Base-by-base conservation (phyloP, 2,888 invertebrate genomes). In the Pasiphila rectangulata region DNA sequence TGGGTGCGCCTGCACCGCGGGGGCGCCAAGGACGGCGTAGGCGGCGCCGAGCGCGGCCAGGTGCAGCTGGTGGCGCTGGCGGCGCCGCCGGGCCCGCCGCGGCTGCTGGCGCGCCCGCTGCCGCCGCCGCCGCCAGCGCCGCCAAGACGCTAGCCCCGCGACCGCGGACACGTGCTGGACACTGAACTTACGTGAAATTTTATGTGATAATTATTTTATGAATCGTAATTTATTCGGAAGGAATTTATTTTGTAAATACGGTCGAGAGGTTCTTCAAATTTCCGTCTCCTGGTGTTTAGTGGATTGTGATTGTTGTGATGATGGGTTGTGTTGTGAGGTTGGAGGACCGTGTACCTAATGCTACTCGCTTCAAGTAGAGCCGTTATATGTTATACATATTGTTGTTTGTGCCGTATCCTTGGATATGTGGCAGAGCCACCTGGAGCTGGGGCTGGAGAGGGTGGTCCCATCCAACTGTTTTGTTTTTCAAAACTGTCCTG, bases 1-100 rank as follows among this genome's bases (percentile, higher is more conserved):
- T 92, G 92, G 86, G 87, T 92, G 76, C 90, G 91, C 59, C 90
- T 91, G 82, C 91, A 91, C 77, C 90, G 91, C 71, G 90, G 90
- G 69, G 77, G 72, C 69, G 89, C 88, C 65, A 83, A 83, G 75
- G 78, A 79, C 66, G 74, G 45, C 32, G 41, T 34, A 15, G 38
- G 32, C 13, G 34, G 47, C 27, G 39, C 78, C 42, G 82, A 78
- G 78, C 77, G 82, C 73, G 80, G 84, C 65, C 66, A 63, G 62
- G 79, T 78, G 67, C 78, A 78, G 77, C 76, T 79, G 63, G 77
- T 80, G 75, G 77, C 79, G n/a, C n/a, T n/a, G 37, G 69, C 73
- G 90, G 92, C 83, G 62, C 67, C 64, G 41, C 42, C 34, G 82
- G 65, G 67, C 63, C 36, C 46, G 39, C 75, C 64, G 63, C 68